Conservation (phyloP, 2,797 vertebrate species). For the Bradypus variegatus region DNA sequence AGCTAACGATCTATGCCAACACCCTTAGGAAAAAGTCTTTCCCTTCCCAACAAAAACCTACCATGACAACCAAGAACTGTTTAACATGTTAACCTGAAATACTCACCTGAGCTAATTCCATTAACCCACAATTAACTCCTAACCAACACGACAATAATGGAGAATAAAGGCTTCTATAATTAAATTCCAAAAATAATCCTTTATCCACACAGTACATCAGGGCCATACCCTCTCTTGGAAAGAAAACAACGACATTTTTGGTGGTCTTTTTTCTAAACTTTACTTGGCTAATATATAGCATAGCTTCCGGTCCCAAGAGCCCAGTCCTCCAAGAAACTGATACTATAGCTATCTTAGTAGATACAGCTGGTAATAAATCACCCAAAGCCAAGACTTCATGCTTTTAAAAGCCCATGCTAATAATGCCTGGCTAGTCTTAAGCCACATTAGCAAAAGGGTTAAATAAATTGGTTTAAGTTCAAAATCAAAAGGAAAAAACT, state of each 20-base stretch:
- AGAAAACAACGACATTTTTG: not conserved
- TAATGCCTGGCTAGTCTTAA: not conserved
- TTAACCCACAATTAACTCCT: constrained; percentile 42
- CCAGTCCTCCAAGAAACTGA: constrained; percentile 15
- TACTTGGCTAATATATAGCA: constrained; percentile 11
- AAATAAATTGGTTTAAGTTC: constrained; percentile 16
- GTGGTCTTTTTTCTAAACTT: constrained; percentile 15
- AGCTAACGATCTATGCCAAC: constrained; percentile 18
- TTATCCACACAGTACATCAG: constrained; percentile 5
- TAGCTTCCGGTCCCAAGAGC: not conserved
- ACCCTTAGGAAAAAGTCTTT: constrained; percentile 3
- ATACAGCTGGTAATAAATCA: constrained; percentile 19
- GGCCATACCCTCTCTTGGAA: not conserved
- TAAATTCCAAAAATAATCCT: constrained; percentile 38
- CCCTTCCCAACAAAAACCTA: not conserved
- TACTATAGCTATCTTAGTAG: not conserved
- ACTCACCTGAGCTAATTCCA: constrained; percentile 11
- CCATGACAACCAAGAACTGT: not conserved
- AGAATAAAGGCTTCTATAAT: constrained; percentile 33
- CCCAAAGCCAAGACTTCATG: constrained; percentile 14
- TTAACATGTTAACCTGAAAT: constrained; percentile 1
- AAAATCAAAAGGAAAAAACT: not conserved
- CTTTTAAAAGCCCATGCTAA: not conserved
- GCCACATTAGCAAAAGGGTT: not conserved
- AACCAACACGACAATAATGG: not conserved